Conservation (phyloP, 37 sponge, comb jelly and placozoan species). For the Chondrosia reniformis region DNA sequence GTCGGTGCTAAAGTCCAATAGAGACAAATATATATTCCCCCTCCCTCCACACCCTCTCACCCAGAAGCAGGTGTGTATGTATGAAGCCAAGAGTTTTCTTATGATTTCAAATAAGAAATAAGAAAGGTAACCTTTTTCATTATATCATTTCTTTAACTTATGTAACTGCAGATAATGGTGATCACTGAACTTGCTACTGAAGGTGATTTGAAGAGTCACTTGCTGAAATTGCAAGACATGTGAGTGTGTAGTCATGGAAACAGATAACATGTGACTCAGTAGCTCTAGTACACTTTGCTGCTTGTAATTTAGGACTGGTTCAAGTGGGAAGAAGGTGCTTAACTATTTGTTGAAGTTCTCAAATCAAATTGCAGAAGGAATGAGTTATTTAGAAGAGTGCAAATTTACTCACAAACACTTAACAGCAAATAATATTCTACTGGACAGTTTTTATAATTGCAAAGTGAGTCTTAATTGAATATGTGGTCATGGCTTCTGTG, state of each 20-base stretch:
- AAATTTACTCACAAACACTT: not conserved
- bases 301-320: not conserved
- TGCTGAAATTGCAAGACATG: not conserved
- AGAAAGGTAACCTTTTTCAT: too few relatives aligned
- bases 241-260: not conserved
- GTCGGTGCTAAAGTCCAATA: too few relatives aligned
- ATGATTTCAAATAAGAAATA: too few relatives aligned
- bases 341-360: not conserved
- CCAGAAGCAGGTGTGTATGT: too few relatives aligned
- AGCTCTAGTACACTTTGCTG: not conserved
- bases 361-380: not conserved
- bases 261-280: not conserved
- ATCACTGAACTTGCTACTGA: constrained; percentile 11
- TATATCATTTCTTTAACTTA: not conserved
- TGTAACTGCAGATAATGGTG: constrained; percentile 19
- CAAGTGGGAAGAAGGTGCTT: too few relatives aligned
- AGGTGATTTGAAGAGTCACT: constrained; percentile 6
- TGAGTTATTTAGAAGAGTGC: not conserved
- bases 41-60: too few relatives aligned
- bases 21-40: too few relatives aligned
- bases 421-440: not conserved
- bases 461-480: too few relatives aligned
- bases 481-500: too few relatives aligned
- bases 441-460: not conserved
- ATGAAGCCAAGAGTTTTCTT: too few relatives aligned